These are phyloP conservation scores for Ypsolopha scabrella DNA, from an alignment of 2,888 invertebrate genomes.

Conservation along the genomic window DNA sequence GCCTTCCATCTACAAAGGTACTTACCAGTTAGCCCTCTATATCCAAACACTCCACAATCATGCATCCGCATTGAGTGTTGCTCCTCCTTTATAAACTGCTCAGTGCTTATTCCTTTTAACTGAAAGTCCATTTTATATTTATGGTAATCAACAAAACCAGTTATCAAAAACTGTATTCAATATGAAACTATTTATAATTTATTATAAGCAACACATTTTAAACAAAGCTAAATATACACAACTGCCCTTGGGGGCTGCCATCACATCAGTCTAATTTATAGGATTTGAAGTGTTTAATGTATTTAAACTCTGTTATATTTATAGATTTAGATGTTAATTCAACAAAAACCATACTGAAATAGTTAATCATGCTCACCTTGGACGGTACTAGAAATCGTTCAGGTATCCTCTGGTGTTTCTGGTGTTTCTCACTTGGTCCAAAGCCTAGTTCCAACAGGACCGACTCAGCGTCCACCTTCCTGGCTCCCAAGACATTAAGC, in stretches of 20 bases:
- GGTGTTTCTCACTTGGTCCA: constrained; percentile 77
- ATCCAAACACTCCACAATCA: constrained; percentile 81
- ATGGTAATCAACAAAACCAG: no score
- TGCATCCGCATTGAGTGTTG: constrained; percentile 79
- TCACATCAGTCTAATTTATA: no score
- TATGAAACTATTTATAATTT: no score
- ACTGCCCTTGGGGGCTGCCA: no score
- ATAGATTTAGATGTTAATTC: no score
- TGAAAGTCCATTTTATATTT: constrained; percentile 26
- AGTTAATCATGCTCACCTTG: constrained; percentile 54
- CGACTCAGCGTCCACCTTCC: constrained; percentile 91
- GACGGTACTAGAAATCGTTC: constrained; percentile 85
- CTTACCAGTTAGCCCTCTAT: constrained; percentile 80
- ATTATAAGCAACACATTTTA: no score
- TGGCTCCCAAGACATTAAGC: constrained; percentile 83
- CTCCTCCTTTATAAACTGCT: constrained; percentile 80
- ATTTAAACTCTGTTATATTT: no score
- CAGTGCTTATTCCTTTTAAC: constrained; percentile 80
- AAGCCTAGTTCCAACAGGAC: constrained; percentile 86
- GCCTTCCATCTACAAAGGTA: not conserved
- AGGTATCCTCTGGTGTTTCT: constrained; percentile 83
- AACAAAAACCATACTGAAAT: no score
- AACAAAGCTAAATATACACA: no score
- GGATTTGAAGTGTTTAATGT: no score
- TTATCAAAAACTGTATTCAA: no score